Evolutionary conservation across 2,113 vertebrate species (phyloP).

Genomic region (Gopherus flavomarginatus): DNA sequence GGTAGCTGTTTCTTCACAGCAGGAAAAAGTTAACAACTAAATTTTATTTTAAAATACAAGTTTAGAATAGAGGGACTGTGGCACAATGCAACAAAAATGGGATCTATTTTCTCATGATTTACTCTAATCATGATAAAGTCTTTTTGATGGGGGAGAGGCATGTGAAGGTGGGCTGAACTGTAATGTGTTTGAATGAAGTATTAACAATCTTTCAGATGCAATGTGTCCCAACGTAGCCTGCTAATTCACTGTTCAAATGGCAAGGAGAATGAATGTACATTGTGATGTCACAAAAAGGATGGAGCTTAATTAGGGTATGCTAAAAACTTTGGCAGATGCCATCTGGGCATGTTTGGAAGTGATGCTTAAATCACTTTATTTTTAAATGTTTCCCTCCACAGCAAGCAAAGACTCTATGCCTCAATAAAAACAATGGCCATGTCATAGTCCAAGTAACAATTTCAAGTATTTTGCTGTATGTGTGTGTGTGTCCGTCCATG

Average conservation of each 20-base stretch:
- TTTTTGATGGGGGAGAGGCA: not conserved
- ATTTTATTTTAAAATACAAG: constrained; percentile 12
- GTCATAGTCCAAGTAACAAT: not conserved
- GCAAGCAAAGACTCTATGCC: not conserved
- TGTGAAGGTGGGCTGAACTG: not conserved
- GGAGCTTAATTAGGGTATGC: not conserved
- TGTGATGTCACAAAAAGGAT: not conserved
- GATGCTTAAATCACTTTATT: not conserved
- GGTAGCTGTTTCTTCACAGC: not conserved
- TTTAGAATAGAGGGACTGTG: not conserved
- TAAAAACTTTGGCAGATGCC: not conserved
- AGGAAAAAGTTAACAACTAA: not conserved
- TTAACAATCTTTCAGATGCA: not conserved
- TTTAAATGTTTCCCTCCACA: not conserved
- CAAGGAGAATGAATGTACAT: not conserved
- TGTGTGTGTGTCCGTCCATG: not conserved
- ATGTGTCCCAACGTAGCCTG: not conserved
- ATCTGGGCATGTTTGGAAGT: not conserved
- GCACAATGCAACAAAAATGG: not conserved
- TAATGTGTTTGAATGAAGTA: not conserved
- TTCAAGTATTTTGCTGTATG: not conserved
- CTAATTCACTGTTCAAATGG: not conserved
- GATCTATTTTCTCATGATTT: not conserved
- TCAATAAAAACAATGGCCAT: not conserved
- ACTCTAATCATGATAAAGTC: not conserved